Conservation (phyloP, 2,888 invertebrate genomes). For the Cephus pulcher region DNA sequence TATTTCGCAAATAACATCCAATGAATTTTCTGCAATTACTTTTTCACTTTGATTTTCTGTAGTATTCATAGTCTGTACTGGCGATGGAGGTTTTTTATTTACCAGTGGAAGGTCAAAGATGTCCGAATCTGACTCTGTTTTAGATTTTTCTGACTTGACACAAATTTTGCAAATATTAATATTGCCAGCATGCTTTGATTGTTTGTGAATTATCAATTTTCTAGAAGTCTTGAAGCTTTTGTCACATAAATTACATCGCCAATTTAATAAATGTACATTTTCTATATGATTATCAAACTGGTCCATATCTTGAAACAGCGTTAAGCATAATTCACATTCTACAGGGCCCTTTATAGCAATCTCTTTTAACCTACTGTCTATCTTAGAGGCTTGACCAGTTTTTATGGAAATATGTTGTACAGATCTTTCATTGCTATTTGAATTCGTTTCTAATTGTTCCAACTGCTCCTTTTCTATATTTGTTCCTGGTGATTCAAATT, state of each 20-base stretch:
- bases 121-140: not conserved
- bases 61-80: not conserved
- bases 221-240: constrained; percentile 26
- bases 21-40: not conserved
- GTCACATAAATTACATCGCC: constrained; percentile 36
- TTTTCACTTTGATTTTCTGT: not conserved
- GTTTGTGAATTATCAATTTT: constrained; percentile 34
- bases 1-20: constrained; percentile 23
- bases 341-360: constrained; percentile 28
- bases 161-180: constrained; percentile 22
- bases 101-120: not conserved
- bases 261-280: constrained; percentile 29
- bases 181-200: constrained; percentile 27
- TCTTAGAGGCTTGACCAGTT: not conserved
- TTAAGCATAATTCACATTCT: constrained; percentile 39
- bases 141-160: constrained; percentile 4
- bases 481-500: not conserved
- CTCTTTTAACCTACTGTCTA: constrained; percentile 13
- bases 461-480: not conserved
- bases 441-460: not conserved
- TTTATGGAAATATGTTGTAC: not conserved
- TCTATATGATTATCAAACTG: constrained; percentile 39
- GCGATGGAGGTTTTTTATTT: not conserved
- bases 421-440: not conserved
- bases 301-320: constrained; percentile 35